Percentiles rank a stretch among this genome's conserved stretches.
These are phyloP conservation scores for Cetonia aurata DNA, from an alignment of 2,888 invertebrate genomes.

Conservation along the genomic window DNA sequence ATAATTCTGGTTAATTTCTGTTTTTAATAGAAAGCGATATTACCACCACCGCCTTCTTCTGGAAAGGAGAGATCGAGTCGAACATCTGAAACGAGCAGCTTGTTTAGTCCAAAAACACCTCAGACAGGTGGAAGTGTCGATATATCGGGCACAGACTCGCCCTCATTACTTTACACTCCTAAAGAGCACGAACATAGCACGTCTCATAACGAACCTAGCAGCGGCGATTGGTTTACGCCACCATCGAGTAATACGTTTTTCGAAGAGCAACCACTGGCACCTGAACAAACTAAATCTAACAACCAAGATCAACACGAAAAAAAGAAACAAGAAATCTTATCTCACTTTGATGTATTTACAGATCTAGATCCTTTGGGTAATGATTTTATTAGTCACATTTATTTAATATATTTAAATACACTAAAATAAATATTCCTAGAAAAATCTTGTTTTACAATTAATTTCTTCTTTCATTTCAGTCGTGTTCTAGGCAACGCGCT, in stretches of 20 bases:
- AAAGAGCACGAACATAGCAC: conserved; percentile 57
- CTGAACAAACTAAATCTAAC: conserved; percentile 51
- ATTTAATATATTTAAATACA: no score
- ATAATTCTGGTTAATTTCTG: no score
- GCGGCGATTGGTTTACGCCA: conserved; percentile 65
- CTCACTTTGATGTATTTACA: conserved; percentile 87
- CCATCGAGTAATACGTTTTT: conserved; percentile 61
- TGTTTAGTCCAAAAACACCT: conserved; percentile 65
- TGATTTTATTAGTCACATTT: conserved; percentile 43
- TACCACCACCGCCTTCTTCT: conserved; percentile 62
- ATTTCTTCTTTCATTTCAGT: no score
- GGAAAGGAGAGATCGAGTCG: conserved; percentile 56
- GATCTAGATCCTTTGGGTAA: conserved; percentile 94
- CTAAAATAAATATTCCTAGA: no score
- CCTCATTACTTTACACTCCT: conserved; percentile 49
- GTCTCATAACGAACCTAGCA: conserved; percentile 58
- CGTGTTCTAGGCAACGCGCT: no score
- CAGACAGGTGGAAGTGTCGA: conserved; percentile 57
- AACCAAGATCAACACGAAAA: conserved; percentile 63
- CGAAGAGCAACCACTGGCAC: conserved; percentile 58
- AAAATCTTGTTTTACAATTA: no score
- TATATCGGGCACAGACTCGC: conserved; percentile 50
- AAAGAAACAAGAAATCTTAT: conserved; percentile 64
- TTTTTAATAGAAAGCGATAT: conserved; percentile 52
- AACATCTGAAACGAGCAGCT: conserved; percentile 61